These are phyloP conservation scores for Rugalucina vietnamica DNA, from an alignment of 2,888 invertebrate species.

Conservation along the genomic window DNA sequence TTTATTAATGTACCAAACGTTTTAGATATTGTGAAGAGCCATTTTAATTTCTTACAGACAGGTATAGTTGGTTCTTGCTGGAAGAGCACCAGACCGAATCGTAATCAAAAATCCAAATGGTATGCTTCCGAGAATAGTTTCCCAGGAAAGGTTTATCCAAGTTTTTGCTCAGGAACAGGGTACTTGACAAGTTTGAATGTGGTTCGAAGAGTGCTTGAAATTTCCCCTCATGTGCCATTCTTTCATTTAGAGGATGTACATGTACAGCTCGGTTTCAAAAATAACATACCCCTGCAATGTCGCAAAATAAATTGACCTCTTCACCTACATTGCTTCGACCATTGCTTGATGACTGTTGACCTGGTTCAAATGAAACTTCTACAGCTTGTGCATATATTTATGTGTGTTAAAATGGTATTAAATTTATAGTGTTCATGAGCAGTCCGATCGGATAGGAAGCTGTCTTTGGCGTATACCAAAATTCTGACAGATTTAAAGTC, in stretches of 20 bases:
- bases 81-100: constrained; percentile 56
- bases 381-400: too few species aligned
- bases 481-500: too few species aligned
- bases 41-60: constrained; percentile 34
- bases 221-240: constrained; percentile 73
- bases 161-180: constrained; percentile 76
- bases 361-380: too few species aligned
- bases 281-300: too few species aligned
- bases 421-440: too few species aligned
- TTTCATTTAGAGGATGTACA: constrained; percentile 78
- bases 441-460: too few species aligned
- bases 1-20: constrained; percentile 65
- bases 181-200: constrained; percentile 72
- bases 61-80: constrained; percentile 65
- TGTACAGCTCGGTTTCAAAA: too few species aligned
- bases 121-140: constrained; percentile 69
- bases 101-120: constrained; percentile 72
- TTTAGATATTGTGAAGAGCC: constrained; percentile 34
- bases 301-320: too few species aligned
- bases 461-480: too few species aligned
- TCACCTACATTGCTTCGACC: too few species aligned
- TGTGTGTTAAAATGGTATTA: too few species aligned
- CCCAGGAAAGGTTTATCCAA: constrained; percentile 69
- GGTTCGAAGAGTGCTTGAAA: constrained; percentile 60
- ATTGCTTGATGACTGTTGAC: too few species aligned